Percentiles rank a stretch among this genome's conserved stretches.
phyloP scores from a whole-genome alignment of 2,113 vertebrate genomes.

The Gopherus flavomarginatus region DNA sequence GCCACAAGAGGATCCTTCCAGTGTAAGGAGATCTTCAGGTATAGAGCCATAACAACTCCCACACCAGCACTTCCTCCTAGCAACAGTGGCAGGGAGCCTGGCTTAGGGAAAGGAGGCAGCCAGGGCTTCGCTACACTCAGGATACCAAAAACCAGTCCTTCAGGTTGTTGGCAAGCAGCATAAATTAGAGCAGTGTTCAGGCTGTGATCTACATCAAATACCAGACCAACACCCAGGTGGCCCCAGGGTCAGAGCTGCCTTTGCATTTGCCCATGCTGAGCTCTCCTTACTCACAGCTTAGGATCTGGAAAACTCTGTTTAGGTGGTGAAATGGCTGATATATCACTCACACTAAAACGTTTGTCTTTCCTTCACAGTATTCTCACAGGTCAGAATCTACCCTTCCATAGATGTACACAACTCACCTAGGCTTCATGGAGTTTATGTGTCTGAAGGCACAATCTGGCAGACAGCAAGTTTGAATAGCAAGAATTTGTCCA shows the following conservation, averaged over 20 bases:
- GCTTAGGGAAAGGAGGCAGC: accelerated
- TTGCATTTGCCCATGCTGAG: background rate
- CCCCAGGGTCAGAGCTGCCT: background rate
- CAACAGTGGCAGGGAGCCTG: no score
- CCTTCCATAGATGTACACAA: background rate
- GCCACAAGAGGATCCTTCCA: background rate
- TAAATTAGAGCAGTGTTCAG: background rate
- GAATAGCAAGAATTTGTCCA: background rate
- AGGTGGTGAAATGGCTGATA: background rate
- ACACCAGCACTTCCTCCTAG: background rate
- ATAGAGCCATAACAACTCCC: background rate
- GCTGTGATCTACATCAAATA: accelerated
- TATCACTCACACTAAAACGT: slow-evolving; percentile 46
- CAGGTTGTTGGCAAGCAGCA: background rate
- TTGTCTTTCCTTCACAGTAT: slow-evolving; percentile 22
- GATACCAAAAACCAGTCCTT: accelerated
- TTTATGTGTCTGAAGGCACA: background rate
- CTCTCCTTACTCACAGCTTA: background rate
- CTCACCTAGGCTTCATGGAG: background rate
- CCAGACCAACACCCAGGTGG: background rate
- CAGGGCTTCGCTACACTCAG: background rate
- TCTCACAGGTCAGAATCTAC: slow-evolving; percentile 37
- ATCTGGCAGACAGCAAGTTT: background rate
- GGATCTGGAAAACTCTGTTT: slow-evolving; percentile 24
- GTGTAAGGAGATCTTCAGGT: accelerated